Base-by-base conservation (phyloP, 2,888 invertebrate genomes). In the Serrognathus titanus region DNA sequence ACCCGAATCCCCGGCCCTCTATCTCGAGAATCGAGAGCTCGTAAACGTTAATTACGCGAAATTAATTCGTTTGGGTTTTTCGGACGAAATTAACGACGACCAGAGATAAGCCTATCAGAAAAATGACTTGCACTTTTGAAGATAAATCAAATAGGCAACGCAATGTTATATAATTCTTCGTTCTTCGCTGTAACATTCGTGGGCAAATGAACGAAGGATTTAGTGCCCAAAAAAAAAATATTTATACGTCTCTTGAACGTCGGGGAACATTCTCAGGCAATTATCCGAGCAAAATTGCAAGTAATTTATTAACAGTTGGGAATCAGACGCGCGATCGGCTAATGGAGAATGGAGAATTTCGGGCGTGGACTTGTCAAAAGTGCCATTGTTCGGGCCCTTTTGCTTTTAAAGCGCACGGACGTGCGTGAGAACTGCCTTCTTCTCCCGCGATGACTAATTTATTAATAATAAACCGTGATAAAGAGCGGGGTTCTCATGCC, bases 341-440 rank as follows among this genome's bases (percentile, higher is more conserved):
- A 64, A 64, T 64, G 64, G 64, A 64, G 58, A 63, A 59, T 60
- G 59, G 57, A 61, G 63, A 61, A 61, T 59, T 63, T 66, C 67
- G 70, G 72, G 72, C 72, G 72, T 69, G 69, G 70, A 71, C 61
- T 69, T 71, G 72, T 72, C 72, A 72, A 72, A 71, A 71, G 68
- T 58, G 50, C 53, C 51, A 58, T 58, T 58, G 57, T 58, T 58
- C 57, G 57, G 53, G 50, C 31, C 50, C 51, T 49, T 49, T 47
- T 50, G 46, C 54, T 58, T 50, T 49, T 53, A 50, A 31, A 53
- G 53, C 50, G 36, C 13, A 36, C 43, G 10, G 16, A 49, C 46
- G 40, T 48, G 53, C 57, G 57, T 58, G 57, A 51, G 57, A 58
- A 51, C 52, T 53, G 24, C 24, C 24, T 31, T 31, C 24, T 45